Percentiles rank a stretch among this genome's conserved stretches.
Conservation (phyloP, 1,140 invertebrate genomes). For the Calephelis virginiensis region DNA sequence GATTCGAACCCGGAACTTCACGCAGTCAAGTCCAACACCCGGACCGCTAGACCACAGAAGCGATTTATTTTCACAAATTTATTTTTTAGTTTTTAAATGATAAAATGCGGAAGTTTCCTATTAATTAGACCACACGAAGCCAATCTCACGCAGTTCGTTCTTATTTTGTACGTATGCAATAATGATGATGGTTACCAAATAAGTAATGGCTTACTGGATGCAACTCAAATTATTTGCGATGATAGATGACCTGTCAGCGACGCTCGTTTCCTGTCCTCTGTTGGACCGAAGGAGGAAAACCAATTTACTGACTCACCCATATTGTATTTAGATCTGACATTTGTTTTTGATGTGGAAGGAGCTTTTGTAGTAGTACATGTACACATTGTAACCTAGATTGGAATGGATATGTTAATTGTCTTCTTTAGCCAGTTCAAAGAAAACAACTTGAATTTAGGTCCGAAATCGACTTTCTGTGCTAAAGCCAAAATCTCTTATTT, state of each 20-base stretch:
- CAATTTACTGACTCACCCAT: conserved; percentile 15
- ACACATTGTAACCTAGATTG: no score
- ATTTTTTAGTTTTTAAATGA: no score
- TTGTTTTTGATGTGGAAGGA: background rate
- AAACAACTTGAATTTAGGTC: no score
- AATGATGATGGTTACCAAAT: conserved; percentile 62
- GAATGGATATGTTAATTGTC: no score
- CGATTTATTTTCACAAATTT: no score
- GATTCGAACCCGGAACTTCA: no score
- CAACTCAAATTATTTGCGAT: conserved; percentile 52
- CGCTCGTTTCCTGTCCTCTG: conserved; percentile 43
- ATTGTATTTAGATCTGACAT: background rate
- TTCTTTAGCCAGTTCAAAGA: no score
- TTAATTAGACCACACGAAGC: conserved; percentile 22
- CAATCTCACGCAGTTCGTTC: conserved; percentile 24
- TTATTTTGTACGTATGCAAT: conserved; percentile 39
- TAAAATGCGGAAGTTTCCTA: background rate
- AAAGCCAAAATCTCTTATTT: no score
- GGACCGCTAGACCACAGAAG: no score
- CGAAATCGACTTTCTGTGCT: no score
- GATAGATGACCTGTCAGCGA: conserved; percentile 52
- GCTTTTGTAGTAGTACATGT: background rate
- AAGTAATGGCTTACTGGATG: conserved; percentile 55
- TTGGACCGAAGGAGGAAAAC: conserved; percentile 24
- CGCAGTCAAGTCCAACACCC: no score